Conservation (phyloP, 2,888 invertebrate species). For the Hedya salicella region DNA sequence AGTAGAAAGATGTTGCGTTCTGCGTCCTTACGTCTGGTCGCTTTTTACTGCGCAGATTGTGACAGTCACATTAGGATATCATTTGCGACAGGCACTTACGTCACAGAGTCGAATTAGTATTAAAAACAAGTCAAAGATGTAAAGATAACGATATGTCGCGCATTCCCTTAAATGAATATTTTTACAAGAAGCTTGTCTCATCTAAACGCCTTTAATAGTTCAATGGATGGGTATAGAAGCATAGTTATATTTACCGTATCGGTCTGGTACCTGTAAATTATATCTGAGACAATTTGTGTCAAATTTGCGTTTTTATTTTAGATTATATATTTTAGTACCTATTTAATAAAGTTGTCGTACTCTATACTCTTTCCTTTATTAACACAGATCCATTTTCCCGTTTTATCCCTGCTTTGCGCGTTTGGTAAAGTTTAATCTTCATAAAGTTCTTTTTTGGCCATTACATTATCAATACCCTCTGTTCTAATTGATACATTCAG, state of each 20-base stretch:
- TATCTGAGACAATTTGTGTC: constrained; percentile 56
- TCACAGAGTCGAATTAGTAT: too few relatives aligned
- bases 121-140: too few relatives aligned
- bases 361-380: constrained; percentile 40
- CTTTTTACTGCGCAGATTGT: too few relatives aligned
- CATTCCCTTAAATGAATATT: neutral
- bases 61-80: too few relatives aligned
- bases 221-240: constrained; percentile 38
- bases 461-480: too few relatives aligned
- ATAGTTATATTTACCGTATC: constrained; percentile 41
- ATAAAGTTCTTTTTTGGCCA: too few relatives aligned
- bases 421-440: too few relatives aligned
- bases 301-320: constrained; percentile 57
- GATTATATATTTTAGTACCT: constrained; percentile 67
- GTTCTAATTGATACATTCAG: too few relatives aligned
- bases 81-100: neutral
- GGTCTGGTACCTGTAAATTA: constrained; percentile 42
- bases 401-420: neutral
- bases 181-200: constrained; percentile 4
- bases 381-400: neutral
- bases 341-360: constrained; percentile 69
- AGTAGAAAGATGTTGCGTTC: neutral
- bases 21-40: too few relatives aligned
- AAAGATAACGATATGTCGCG: too few relatives aligned
- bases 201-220: constrained; percentile 25